Conservation (phyloP, 2,797 vertebrate species). For the Odontamblyopus lacepedii region DNA sequence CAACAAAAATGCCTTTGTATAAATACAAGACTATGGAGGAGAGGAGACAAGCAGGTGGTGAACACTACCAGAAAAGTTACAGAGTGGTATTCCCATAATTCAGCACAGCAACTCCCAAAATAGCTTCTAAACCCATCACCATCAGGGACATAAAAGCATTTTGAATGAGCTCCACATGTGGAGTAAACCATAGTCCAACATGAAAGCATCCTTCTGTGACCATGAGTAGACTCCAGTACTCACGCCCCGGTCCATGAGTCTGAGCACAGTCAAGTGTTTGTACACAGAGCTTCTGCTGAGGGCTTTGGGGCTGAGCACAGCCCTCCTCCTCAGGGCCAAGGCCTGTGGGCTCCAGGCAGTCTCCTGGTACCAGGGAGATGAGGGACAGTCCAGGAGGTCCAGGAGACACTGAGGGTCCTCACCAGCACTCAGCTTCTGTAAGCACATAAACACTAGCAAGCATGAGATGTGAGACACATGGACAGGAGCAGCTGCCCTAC, state of each 20-base stretch:
- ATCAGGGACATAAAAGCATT: too few relatives aligned
- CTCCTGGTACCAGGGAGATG: slow-evolving; percentile 79
- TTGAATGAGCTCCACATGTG: not conserved
- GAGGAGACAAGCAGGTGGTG: too few relatives aligned
- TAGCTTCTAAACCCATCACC: too few relatives aligned
- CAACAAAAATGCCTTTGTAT: too few relatives aligned
- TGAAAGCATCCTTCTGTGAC: too few relatives aligned
- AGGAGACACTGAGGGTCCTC: slow-evolving; percentile 51
- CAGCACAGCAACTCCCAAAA: too few relatives aligned
- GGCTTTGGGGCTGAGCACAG: slow-evolving; percentile 55
- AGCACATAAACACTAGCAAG: not conserved
- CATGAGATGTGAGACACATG: too few relatives aligned
- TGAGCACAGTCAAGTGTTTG: slow-evolving; percentile 71
- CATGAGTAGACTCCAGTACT: slow-evolving; percentile 34
- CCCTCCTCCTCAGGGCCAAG: slow-evolving; percentile 67
- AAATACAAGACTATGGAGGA: too few relatives aligned
- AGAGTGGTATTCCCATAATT: too few relatives aligned
- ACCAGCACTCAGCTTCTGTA: slow-evolving; percentile 61
- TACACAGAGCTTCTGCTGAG: slow-evolving; percentile 53
- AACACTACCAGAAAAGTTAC: too few relatives aligned
- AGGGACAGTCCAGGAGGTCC: slow-evolving; percentile 69
- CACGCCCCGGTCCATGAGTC: slow-evolving; percentile 77
- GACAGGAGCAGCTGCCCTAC: not conserved
- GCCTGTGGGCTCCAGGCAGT: slow-evolving; percentile 68
- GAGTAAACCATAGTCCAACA: too few relatives aligned